Percentiles rank a stretch among this genome's conserved stretches.
phyloP scores from a whole-genome alignment of 2,888 invertebrate genomes.

The Macrophya alboannulata region DNA sequence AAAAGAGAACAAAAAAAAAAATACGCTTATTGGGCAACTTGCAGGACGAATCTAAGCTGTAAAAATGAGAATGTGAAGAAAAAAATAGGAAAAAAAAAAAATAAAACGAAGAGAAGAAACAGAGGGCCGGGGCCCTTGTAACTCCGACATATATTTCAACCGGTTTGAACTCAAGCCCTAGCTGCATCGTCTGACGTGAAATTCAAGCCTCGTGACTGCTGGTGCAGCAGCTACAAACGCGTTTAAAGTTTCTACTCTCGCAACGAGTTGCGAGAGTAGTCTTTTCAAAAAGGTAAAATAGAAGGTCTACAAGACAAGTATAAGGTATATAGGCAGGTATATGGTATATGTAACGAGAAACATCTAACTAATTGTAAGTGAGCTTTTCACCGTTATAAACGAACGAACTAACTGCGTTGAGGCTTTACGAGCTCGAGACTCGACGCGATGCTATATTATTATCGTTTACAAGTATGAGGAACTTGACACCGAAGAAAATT shows the following conservation, averaged over 20 bases:
- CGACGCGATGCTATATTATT: not conserved
- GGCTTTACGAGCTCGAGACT: not conserved
- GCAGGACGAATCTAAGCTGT: not conserved
- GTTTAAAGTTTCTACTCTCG: not conserved
- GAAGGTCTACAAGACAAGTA: not conserved
- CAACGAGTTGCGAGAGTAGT: not conserved
- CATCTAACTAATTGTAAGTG: slow-evolving; percentile 3
- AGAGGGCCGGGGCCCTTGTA: slow-evolving; percentile 7
- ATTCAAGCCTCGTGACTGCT: slow-evolving; percentile 18
- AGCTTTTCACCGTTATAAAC: slow-evolving; percentile 10
- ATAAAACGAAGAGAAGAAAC: slow-evolving; percentile 3
- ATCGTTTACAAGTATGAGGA: not conserved
- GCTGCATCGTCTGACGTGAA: slow-evolving; percentile 33
- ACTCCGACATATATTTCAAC: slow-evolving; percentile 51
- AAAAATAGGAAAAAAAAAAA: slow-evolving; percentile 3
- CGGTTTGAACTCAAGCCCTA: slow-evolving; percentile 48
- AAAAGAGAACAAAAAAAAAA: too few species aligned
- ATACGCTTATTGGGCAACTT: not conserved
- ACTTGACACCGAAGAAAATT: not conserved
- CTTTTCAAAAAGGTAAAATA: not conserved
- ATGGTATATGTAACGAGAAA: not conserved
- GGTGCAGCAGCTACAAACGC: slow-evolving; percentile 13
- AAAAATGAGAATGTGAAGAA: slow-evolving; percentile 21
- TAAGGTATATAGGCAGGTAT: not conserved
- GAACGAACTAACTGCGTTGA: not conserved